Percentiles rank a stretch among this genome's conserved stretches.
phyloP scores from a whole-genome alignment of 2,888 invertebrate genomes.

The Eilema caniola region DNA sequence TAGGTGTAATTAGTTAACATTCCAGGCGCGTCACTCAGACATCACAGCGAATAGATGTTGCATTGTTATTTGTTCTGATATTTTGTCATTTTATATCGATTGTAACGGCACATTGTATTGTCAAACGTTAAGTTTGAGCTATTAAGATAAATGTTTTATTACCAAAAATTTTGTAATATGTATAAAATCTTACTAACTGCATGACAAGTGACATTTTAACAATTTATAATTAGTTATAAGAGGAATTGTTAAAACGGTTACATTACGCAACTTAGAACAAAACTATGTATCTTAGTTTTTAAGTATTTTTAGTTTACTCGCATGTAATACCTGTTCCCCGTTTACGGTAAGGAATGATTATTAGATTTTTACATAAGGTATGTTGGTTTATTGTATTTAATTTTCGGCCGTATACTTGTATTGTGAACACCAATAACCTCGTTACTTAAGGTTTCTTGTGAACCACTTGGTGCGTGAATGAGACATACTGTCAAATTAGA shows the following conservation, averaged over 20 bases:
- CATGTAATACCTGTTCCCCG: conserved; percentile 50
- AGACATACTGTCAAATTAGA: conserved; percentile 71
- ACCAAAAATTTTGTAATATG: conserved; percentile 67
- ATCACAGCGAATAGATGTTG: conserved; percentile 62
- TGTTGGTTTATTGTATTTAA: conserved; percentile 58
- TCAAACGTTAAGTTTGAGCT: conserved; percentile 64
- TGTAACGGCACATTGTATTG: conserved; percentile 42
- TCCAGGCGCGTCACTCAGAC: conserved; percentile 70
- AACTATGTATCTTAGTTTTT: conserved; percentile 68
- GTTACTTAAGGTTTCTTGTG: conserved; percentile 62
- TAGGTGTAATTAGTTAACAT: conserved; percentile 80
- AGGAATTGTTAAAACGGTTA: conserved; percentile 67
- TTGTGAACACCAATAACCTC: conserved; percentile 56
- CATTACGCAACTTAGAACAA: conserved; percentile 71
- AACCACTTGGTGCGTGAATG: conserved; percentile 70
- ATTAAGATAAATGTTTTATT: conserved; percentile 61
- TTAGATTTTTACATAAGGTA: conserved; percentile 58
- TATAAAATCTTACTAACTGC: conserved; percentile 75
- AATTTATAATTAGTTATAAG: conserved; percentile 62
- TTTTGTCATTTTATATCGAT: conserved; percentile 48
- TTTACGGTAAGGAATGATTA: conserved; percentile 39
- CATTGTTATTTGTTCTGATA: conserved; percentile 53
- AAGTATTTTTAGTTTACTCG: conserved; percentile 57
- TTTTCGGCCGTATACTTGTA: conserved; percentile 58
- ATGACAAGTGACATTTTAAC: conserved; percentile 75